Base-by-base conservation (phyloP, 1,140 invertebrate species). In the Solenopsis invicta region DNA sequence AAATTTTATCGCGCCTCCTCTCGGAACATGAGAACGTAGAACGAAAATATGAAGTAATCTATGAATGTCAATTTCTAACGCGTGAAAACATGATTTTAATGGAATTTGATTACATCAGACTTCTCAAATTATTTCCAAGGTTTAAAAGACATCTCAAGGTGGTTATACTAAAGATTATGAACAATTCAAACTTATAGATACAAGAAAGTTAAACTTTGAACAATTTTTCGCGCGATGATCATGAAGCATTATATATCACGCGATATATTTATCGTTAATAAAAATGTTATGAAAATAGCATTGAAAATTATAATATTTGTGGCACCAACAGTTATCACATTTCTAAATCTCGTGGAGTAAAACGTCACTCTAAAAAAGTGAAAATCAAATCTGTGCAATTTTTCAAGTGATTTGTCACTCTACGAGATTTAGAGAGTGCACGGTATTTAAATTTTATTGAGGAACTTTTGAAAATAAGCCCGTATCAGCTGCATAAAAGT, bases 111-210 rank as follows among this genome's bases (percentile, higher is more conserved):
- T 80, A 52, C 62, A 54, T 69, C 62, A 80, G 77, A 80, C 29
- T 10, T 69, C 21, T 54, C 12, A 18, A 54, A 69, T 80, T 13
- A 69, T 54, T 54, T 69, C 4, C 34, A 4, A 52, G 52, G 9
- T 80, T 80, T 67, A 67, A 67, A 29, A 80, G 61, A 52, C 29
- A 50, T 80, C 13, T 80, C 76, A 80, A 80, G 59, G 37, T 48
- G 34, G 41, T 4, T 24, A 13, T 45, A 41, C 37, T 6, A 12
- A 16, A 80, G 48, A 67, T 66, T 52, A 50, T 24, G 1, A 67
- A 66, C 13, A 16, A 1, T 21, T 41, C 12, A 41, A 69, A 18
- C n/a, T 41, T 37, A 8, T 41, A 45, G 13, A 54, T 54, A 4
- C 37, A 21, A 69, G 37, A 80, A 21, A 45, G 9, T 3, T 6